Evolutionary conservation across 2,888 invertebrate species (phyloP), one percentile per base, ranked within the genome.

Genomic region (Pediacus dermestoides): DNA sequence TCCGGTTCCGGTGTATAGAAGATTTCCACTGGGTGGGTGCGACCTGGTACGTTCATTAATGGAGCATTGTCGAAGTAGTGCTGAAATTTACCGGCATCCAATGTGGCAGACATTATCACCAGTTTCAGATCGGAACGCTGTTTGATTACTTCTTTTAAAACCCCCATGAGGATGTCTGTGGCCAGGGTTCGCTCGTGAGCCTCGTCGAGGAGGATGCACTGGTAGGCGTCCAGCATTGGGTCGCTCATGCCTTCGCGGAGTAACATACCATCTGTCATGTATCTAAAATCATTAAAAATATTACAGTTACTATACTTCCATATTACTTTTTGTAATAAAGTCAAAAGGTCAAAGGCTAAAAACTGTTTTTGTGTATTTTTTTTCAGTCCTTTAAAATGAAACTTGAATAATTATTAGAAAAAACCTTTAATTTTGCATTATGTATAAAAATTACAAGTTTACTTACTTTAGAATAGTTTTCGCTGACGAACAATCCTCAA

Each of bases 201-300:
- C 67, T 99, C 99, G 59, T 99, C 99, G 26, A 99, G 82, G 36
- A 99, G 72, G 22, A 96, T 87, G 2, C 95, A 95, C 63, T 95
- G 87, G 70, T 99, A 99, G 7, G 85, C 82, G 55, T 97, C 96
- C 4, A 99, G 71, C 83, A 97, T 88, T 0, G 99, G 97, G 68
- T 97, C 96, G 0, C 94, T 95, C 99, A 99, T 99, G 0, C 94
- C 97, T 74, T 99, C 99, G 44, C 99, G 76, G 16, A 99, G 74
- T 68, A 99, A 80, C 99, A 99, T 99, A 90, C 99, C 99, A 60
- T 99, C 97, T 8, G 99, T 99, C 93, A 97, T 93, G 67, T 99
- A 97, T 63, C 82, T 83, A 53, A 35, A 64, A 60, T 36, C 15
- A 10, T n/a, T n/a, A n/a, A n/a, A n/a, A n/a, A n/a, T n/a, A n/a